Percentiles rank a stretch among this genome's conserved stretches.
Conservation (phyloP, 2,888 invertebrate species). For the Zygogramma bicolorata region DNA sequence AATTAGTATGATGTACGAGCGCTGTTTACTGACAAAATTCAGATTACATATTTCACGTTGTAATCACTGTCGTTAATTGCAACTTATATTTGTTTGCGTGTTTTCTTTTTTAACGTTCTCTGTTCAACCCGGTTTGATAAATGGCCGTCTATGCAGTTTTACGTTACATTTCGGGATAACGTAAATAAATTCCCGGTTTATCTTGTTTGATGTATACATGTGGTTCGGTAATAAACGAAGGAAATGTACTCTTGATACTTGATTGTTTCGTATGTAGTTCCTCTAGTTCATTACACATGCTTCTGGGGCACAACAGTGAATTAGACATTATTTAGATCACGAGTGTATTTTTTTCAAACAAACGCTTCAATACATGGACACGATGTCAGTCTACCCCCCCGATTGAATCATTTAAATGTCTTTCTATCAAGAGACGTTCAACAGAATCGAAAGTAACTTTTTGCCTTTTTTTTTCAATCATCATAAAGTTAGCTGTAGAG, state of each 20-base stretch:
- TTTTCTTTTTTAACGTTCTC: slow-evolving; percentile 16
- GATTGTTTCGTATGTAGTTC: background rate
- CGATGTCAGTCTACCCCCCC: no score
- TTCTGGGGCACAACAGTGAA: no score
- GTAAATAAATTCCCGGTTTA: slow-evolving; percentile 34
- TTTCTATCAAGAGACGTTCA: no score
- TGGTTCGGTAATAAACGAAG: slow-evolving; percentile 16
- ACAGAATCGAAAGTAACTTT: no score
- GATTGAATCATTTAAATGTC: no score
- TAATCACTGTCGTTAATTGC: slow-evolving; percentile 27
- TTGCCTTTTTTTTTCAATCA: no score
- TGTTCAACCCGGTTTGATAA: slow-evolving; percentile 18
- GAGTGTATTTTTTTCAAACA: no score
- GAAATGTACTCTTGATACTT: background rate
- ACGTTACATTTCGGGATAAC: slow-evolving; percentile 24
- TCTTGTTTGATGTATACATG: slow-evolving; percentile 31
- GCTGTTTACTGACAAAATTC: slow-evolving; percentile 17
- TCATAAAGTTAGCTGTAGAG: no score
- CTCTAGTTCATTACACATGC: no score
- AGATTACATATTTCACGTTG: slow-evolving; percentile 21
- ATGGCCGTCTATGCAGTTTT: slow-evolving; percentile 22
- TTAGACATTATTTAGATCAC: no score
- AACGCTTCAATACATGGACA: no score
- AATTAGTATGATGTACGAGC: slow-evolving; percentile 11
- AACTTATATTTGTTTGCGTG: slow-evolving; percentile 20